Percentiles rank a stretch among this genome's conserved stretches.
Evolutionary conservation across 2,113 vertebrate species (phyloP).

Genomic region (Tragulus kanchil): DNA sequence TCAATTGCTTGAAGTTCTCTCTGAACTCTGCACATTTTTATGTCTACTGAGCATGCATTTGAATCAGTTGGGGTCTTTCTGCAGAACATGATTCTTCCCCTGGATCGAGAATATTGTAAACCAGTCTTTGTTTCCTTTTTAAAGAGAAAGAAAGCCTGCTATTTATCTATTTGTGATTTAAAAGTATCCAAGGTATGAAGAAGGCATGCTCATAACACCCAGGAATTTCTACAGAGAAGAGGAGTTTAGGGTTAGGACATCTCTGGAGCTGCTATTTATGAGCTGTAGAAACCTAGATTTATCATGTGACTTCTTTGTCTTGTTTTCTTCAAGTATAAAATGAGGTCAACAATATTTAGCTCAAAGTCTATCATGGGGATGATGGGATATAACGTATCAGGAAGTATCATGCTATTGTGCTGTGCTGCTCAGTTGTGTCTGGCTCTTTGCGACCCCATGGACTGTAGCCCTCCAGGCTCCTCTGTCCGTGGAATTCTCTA

Average conservation of each 20-base stretch:
- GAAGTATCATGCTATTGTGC: neutral
- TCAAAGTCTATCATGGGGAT: neutral
- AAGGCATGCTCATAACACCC: neutral
- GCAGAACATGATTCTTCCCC: neutral
- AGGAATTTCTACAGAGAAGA: neutral
- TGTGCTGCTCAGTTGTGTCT: neutral
- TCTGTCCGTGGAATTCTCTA: neutral
- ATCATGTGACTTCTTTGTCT: neutral
- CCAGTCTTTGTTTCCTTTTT: neutral
- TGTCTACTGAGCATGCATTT: neutral
- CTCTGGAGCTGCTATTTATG: neutral
- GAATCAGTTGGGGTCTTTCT: neutral
- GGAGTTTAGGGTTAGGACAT: neutral
- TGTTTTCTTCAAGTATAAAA: slow-evolving; percentile 37
- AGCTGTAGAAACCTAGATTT: neutral
- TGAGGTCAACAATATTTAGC: neutral
- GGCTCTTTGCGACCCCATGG: neutral
- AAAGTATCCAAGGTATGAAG: neutral
- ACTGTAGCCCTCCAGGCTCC: neutral
- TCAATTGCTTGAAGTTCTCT: neutral
- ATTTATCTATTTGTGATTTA: neutral
- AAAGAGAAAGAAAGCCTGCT: slow-evolving; percentile 52
- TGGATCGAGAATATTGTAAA: slow-evolving; percentile 8
- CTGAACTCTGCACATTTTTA: slow-evolving; percentile 26
- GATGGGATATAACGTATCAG: neutral